These are phyloP conservation scores for Felis chaus DNA, from an alignment of 2,113 vertebrate species.

Conservation along the genomic window DNA sequence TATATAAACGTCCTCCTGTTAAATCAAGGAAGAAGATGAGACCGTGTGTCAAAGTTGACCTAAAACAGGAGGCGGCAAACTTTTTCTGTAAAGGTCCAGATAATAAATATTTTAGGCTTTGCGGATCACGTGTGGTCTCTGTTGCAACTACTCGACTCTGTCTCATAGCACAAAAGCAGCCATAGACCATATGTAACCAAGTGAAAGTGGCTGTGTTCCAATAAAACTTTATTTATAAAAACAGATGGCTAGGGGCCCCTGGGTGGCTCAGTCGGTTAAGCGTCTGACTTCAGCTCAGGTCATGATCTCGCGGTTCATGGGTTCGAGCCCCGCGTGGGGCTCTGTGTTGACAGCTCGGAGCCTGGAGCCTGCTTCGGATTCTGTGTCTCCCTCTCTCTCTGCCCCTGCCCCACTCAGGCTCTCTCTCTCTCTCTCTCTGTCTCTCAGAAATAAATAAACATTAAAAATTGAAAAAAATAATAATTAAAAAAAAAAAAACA, in stretches of 20 bases:
- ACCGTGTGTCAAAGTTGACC: background rate
- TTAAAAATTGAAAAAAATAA: no score
- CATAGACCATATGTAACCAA: conserved; percentile 6
- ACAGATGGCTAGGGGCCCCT: background rate
- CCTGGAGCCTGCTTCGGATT: no score
- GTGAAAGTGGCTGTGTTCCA: background rate
- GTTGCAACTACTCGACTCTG: background rate
- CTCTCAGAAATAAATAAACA: no score
- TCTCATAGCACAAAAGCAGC: background rate
- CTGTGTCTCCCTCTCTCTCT: no score
- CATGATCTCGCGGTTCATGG: no score
- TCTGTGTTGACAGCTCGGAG: no score
- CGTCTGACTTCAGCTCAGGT: no score
- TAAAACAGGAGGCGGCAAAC: background rate
- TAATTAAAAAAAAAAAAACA: background rate
- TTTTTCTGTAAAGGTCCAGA: background rate
- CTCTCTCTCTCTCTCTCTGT: no score
- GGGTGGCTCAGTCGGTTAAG: no score
- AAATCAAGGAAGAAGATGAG: background rate
- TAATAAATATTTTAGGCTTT: background rate
- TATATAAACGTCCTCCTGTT: background rate
- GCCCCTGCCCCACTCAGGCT: no score
- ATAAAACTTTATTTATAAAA: conserved; percentile 68
- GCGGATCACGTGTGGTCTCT: background rate
- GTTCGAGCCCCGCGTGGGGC: no score